These are phyloP conservation scores for Corydoras sp. DNA, from an alignment of 2,113 vertebrate genomes.

Conservation along the genomic window DNA sequence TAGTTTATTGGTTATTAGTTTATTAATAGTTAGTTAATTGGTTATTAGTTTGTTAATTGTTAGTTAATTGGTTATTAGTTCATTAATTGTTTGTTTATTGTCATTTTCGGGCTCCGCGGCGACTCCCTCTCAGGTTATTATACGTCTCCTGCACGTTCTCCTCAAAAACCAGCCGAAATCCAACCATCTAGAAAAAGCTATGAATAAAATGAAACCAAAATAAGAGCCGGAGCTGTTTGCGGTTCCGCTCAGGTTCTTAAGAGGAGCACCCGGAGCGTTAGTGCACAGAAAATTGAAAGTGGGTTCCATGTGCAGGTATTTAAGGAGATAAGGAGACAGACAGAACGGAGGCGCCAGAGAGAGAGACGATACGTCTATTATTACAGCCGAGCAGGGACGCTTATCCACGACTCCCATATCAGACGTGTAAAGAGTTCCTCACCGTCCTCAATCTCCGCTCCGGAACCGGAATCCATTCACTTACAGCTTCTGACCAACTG, in stretches of 20 bases:
- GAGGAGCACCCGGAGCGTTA: conserved; percentile 12
- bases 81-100: no score
- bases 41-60: no score
- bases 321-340: conserved; percentile 31
- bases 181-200: conserved; percentile 1
- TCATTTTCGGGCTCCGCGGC: no score
- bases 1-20: no score
- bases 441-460: no score
- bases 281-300: conserved; percentile 41
- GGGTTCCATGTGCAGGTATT: conserved; percentile 32
- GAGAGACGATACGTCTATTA: conserved; percentile 32
- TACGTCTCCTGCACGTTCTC: no score
- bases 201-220: conserved; percentile 23
- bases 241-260: conserved; percentile 6
- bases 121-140: no score
- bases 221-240: not conserved
- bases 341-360: not conserved
- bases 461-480: conserved; percentile 38
- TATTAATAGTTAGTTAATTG: no score
- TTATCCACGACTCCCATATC: conserved; percentile 32
- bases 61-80: no score
- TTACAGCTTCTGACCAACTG: conserved; percentile 33
- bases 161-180: not conserved
- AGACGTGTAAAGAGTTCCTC: conserved; percentile 33
- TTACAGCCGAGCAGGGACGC: conserved; percentile 36